Evolutionary conservation across 2,888 invertebrate genomes (phyloP).

Genomic region (Eilema sororculum): DNA sequence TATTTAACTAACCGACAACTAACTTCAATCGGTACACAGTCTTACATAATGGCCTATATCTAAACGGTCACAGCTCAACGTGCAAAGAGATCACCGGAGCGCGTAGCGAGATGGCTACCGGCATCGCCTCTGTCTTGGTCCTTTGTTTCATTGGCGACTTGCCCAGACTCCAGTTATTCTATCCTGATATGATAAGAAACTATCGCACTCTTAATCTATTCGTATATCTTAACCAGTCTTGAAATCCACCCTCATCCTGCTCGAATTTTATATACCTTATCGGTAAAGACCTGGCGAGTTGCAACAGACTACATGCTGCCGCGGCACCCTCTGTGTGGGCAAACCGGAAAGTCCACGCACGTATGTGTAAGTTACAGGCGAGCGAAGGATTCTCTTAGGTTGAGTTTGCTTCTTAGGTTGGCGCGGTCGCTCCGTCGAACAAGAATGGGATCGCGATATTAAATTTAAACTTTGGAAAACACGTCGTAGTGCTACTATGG

Average conservation of each 20-base stretch:
- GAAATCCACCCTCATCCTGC: slow-evolving; percentile 65
- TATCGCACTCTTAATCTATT: slow-evolving; percentile 38
- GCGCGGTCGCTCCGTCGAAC: slow-evolving; percentile 81
- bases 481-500: slow-evolving; percentile 90
- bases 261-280: slow-evolving; percentile 59
- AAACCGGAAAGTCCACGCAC: slow-evolving; percentile 93
- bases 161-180: slow-evolving; percentile 57
- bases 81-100: slow-evolving; percentile 44
- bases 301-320: slow-evolving; percentile 80
- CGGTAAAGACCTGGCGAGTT: slow-evolving; percentile 75
- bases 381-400: slow-evolving; percentile 92
- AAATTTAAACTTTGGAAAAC: slow-evolving; percentile 91
- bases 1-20: slow-evolving; percentile 26
- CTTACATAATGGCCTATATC: slow-evolving; percentile 58
- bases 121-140: slow-evolving; percentile 66
- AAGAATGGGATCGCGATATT: slow-evolving; percentile 89
- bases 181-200: slow-evolving; percentile 82
- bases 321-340: slow-evolving; percentile 93
- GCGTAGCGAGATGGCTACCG: slow-evolving; percentile 38
- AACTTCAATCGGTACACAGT: slow-evolving; percentile 65
- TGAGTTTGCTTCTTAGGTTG: slow-evolving; percentile 87
- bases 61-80: slow-evolving; percentile 70
- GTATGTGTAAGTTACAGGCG: slow-evolving; percentile 93
- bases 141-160: slow-evolving; percentile 61
- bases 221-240: slow-evolving; percentile 77